Conservation (phyloP, 2,888 invertebrate genomes). For the Amiota communis region DNA sequence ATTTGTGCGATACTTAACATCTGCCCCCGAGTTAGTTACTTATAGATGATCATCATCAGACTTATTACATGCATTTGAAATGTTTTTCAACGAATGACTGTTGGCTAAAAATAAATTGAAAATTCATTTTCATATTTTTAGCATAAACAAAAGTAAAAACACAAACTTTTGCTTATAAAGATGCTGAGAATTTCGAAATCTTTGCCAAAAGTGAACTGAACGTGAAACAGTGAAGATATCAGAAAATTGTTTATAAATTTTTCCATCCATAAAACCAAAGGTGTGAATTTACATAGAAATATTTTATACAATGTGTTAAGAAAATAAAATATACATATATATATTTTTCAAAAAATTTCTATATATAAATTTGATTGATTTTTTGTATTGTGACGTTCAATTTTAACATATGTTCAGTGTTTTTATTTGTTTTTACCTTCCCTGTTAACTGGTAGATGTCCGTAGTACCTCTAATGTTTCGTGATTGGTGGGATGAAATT, state of each 20-base stretch:
- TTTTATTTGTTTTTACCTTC: slow-evolving; percentile 31
- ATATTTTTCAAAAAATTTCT: slow-evolving; percentile 14
- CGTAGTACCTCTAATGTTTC: slow-evolving; percentile 86
- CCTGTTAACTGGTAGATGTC: slow-evolving; percentile 77
- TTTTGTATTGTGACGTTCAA: slow-evolving; percentile 32
- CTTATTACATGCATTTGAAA: slow-evolving; percentile 28
- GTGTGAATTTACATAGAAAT: slow-evolving; percentile 5
- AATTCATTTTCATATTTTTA: slow-evolving; percentile 67
- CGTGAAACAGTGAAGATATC: slow-evolving; percentile 48
- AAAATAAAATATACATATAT: not conserved
- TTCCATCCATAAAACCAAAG: not conserved
- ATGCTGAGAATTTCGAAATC: slow-evolving; percentile 42
- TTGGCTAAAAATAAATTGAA: slow-evolving; percentile 57
- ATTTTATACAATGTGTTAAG: too few species aligned
- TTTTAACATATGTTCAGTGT: slow-evolving; percentile 49
- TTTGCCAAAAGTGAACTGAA: slow-evolving; percentile 49
- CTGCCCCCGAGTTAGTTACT: not conserved
- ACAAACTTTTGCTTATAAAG: slow-evolving; percentile 54
- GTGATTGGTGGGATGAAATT: slow-evolving; percentile 89
- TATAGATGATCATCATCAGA: slow-evolving; percentile 1
- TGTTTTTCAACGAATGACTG: slow-evolving; percentile 53
- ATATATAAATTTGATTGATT: not conserved
- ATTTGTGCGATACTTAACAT: not conserved
- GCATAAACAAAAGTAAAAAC: slow-evolving; percentile 43
- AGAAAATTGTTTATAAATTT: slow-evolving; percentile 11